Percentiles rank a stretch among this genome's conserved stretches.
Conservation (phyloP, 2,797 vertebrate species). For the Acrossocheilus wenchowensis region DNA sequence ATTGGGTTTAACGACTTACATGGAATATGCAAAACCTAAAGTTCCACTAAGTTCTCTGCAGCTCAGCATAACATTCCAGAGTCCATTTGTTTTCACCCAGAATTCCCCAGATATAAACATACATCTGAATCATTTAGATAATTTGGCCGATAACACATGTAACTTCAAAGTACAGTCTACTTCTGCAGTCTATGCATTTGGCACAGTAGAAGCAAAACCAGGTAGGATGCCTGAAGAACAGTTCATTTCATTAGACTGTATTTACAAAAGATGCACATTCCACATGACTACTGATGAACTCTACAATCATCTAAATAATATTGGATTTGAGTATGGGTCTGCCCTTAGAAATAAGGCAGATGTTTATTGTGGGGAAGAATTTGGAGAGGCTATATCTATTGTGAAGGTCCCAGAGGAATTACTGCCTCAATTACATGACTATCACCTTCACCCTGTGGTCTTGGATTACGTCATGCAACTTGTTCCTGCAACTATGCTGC, state of each 20-base stretch:
- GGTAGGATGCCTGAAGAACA: conserved; percentile 73
- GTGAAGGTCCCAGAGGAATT: conserved; percentile 78
- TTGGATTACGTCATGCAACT: conserved; percentile 87
- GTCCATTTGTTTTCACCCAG: conserved; percentile 75
- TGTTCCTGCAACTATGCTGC: conserved; percentile 68
- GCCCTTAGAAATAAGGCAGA: conserved; percentile 79
- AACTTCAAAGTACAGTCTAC: conserved; percentile 75
- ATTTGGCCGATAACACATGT: conserved; percentile 36
- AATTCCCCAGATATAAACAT: conserved; percentile 76
- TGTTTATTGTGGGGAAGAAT: conserved; percentile 79
- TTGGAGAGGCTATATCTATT: conserved; percentile 78
- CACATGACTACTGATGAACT: conserved; percentile 74
- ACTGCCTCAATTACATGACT: conserved; percentile 76
- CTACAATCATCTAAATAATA: conserved; percentile 75
- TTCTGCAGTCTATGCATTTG: conserved; percentile 79
- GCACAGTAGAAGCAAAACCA: conserved; percentile 70
- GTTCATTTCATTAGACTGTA: conserved; percentile 70
- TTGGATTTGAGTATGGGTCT: conserved; percentile 84
- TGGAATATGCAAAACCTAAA: conserved; percentile 76
- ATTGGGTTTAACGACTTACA: conserved; percentile 79
- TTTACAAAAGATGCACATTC: conserved; percentile 79
- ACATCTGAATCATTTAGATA: conserved; percentile 69
- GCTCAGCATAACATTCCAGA: conserved; percentile 80
- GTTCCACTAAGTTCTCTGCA: conserved; percentile 77
- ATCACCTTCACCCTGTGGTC: conserved; percentile 85